phyloP scores from a whole-genome alignment of 1,140 invertebrate genomes.

The Ceratina australensis region DNA sequence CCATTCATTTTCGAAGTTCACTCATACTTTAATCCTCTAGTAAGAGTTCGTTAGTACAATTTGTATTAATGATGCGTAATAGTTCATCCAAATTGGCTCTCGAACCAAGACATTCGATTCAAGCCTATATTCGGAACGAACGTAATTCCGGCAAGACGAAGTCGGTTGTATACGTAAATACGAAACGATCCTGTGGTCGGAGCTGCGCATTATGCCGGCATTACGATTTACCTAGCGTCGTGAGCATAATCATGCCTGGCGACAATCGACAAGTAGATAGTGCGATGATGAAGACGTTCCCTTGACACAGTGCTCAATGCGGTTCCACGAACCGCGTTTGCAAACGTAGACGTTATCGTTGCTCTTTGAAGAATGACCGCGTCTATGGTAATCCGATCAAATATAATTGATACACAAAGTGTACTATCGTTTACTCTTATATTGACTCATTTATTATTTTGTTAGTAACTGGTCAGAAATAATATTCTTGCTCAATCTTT shows the following conservation, averaged over 20 bases:
- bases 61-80: not conserved
- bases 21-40: too few relatives aligned
- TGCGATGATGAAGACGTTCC: conserved; percentile 10
- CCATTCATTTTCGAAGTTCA: too few relatives aligned
- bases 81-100: not conserved
- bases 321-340: not conserved
- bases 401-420: not conserved
- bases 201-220: not conserved
- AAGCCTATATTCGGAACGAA: not conserved
- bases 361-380: too few relatives aligned
- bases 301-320: not conserved
- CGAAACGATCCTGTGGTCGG: conserved; percentile 1
- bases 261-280: conserved; percentile 24
- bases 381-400: not conserved
- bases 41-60: conserved; percentile 4
- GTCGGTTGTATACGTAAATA: not conserved
- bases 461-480: too few relatives aligned
- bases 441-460: too few relatives aligned
- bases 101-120: conserved; percentile 1
- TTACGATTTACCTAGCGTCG: conserved; percentile 21
- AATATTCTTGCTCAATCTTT: too few relatives aligned
- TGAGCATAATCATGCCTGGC: conserved; percentile 10
- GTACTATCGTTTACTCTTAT: too few relatives aligned
- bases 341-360: conserved; percentile 24
- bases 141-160: not conserved